A percentile compares a stretch with the other conserved stretches of the same genome.
These are phyloP conservation scores for Rousettus leschenaultii DNA, from an alignment of 2,113 vertebrate species.

Conservation along the genomic window DNA sequence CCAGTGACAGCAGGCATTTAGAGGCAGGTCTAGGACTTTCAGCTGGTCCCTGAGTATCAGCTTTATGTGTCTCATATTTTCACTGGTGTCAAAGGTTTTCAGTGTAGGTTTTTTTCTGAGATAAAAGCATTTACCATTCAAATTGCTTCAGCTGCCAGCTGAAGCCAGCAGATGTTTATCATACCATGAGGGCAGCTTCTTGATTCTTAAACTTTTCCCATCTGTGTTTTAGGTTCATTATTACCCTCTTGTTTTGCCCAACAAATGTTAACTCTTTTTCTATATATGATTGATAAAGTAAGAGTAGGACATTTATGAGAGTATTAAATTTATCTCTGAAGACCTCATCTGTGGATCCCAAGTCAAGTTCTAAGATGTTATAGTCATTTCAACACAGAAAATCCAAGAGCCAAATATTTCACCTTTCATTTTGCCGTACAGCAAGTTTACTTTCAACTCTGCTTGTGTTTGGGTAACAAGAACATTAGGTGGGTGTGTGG, in stretches of 20 bases:
- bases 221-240: not conserved
- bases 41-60: not conserved
- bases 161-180: conserved; percentile 30
- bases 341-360: not conserved
- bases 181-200: not conserved
- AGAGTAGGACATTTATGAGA: not conserved
- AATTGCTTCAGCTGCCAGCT: not conserved
- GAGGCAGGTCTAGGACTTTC: not conserved
- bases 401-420: not conserved
- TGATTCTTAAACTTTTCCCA: not conserved
- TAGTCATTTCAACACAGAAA: not conserved
- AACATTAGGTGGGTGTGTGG: not conserved
- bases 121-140: conserved; percentile 22
- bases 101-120: not conserved
- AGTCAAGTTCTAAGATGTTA: not conserved
- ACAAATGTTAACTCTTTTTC: not conserved
- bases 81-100: not conserved
- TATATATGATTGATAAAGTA: not conserved
- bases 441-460: not conserved
- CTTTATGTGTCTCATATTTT: not conserved
- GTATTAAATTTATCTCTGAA: not conserved
- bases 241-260: not conserved
- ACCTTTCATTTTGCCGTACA: not conserved
- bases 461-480: not conserved
- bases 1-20: not conserved